Evolutionary conservation across 1,140 invertebrate genomes (phyloP).

Genomic region (Monochamus saltuarius): DNA sequence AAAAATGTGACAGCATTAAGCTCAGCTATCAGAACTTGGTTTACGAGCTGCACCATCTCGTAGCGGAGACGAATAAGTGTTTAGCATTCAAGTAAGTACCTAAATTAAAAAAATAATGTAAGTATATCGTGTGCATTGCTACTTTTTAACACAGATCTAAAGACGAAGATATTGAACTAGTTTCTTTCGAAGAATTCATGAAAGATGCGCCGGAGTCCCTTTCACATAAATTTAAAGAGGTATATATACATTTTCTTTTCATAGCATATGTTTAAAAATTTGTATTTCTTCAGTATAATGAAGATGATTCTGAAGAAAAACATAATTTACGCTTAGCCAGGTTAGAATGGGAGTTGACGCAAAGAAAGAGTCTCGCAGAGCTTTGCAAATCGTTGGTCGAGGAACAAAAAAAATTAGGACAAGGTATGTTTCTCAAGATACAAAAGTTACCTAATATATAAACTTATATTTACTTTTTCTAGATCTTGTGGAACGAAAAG

Average conservation of each 20-base stretch:
- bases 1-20: constrained; percentile 85
- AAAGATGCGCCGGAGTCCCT: constrained; percentile 70
- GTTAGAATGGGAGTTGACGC: constrained; percentile 89
- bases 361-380: constrained; percentile 79
- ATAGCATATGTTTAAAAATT: constrained; percentile 7
- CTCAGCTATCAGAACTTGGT: constrained; percentile 91
- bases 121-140: constrained; percentile 1
- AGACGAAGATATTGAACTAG: constrained; percentile 89
- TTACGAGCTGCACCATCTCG: constrained; percentile 91
- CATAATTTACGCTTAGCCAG: constrained; percentile 84
- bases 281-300: constrained; percentile 29
- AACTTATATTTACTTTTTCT: constrained; percentile 33
- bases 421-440: constrained; percentile 39
- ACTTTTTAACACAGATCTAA: constrained; percentile 69
- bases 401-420: constrained; percentile 65
- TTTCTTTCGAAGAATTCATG: constrained; percentile 83
- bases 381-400: constrained; percentile 74
- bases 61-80: constrained; percentile 92
- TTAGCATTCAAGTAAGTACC: constrained; percentile 79
- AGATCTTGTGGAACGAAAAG: constrained; percentile 78
- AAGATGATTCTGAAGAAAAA: constrained; percentile 39
- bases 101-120: constrained; percentile 1
- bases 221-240: constrained; percentile 41
- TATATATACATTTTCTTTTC: constrained; percentile 12
- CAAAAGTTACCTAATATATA: constrained; percentile 4